Conservation (phyloP, 2,797 vertebrate genomes). For the Spheniscus humboldti region DNA sequence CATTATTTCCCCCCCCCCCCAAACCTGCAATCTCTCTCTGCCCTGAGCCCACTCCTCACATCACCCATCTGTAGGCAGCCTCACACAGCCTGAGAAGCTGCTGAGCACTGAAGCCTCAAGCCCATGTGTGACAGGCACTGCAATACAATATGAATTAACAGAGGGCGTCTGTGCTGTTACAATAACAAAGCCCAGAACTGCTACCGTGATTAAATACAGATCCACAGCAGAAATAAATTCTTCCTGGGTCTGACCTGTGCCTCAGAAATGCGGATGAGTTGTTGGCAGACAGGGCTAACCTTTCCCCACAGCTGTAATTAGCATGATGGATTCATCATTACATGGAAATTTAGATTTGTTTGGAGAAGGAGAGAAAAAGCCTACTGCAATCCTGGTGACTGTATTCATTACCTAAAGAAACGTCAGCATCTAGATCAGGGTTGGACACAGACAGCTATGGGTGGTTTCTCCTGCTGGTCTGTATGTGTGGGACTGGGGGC, state of each 20-base stretch:
- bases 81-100: neutral
- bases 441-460: neutral
- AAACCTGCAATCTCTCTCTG: neutral
- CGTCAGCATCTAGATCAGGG: neutral
- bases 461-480: neutral
- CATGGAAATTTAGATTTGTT: neutral
- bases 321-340: neutral
- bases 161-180: neutral
- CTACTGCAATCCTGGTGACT: neutral
- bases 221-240: neutral
- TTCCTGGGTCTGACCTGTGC: neutral
- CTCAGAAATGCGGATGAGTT: neutral
- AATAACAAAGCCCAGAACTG: neutral
- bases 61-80: neutral
- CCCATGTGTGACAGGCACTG: neutral
- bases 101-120: neutral
- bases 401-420: neutral
- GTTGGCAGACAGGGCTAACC: neutral
- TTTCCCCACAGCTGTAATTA: neutral
- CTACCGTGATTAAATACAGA: neutral
- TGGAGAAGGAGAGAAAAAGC: neutral
- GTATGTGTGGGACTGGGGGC: too few relatives aligned
- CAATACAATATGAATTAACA: neutral
- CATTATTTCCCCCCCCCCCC: neutral
- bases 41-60: neutral